Evolutionary conservation across 2,113 vertebrate genomes (phyloP).

Genomic region (Ictidomys tridecemlineatus): DNA sequence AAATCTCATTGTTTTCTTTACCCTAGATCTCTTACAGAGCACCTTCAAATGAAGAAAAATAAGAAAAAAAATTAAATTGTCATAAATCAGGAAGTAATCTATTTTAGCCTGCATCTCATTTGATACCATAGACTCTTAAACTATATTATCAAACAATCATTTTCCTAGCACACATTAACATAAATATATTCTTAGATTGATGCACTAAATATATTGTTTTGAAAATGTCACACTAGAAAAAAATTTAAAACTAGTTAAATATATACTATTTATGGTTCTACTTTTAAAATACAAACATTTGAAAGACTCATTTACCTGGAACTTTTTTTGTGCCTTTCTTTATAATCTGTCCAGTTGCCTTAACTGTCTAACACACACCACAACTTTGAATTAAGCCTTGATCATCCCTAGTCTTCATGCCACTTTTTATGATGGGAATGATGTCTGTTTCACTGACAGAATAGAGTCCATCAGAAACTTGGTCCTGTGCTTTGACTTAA

Average conservation of each 20-base stretch:
- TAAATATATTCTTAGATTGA: neutral
- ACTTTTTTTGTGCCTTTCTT: neutral
- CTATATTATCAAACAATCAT: neutral
- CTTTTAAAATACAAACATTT: neutral
- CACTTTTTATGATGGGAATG: neutral
- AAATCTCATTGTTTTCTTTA: neutral
- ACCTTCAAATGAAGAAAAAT: neutral
- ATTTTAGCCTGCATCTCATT: neutral
- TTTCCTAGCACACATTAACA: neutral
- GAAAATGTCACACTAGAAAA: neutral
- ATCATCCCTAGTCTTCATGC: accelerated
- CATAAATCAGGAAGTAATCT: neutral
- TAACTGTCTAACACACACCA: neutral
- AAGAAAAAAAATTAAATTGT: neutral
- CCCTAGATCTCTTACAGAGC: neutral
- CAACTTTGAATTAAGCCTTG: neutral
- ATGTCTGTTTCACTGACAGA: neutral
- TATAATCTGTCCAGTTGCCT: neutral
- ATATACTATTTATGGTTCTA: neutral
- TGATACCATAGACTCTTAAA: neutral
- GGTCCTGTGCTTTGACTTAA: neutral
- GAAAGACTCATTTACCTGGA: neutral
- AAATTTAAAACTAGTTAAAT: neutral
- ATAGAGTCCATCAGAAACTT: neutral
- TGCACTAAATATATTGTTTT: neutral